phyloP scores from a whole-genome alignment of 2,113 vertebrate species.

The Archocentrus centrarchus region DNA sequence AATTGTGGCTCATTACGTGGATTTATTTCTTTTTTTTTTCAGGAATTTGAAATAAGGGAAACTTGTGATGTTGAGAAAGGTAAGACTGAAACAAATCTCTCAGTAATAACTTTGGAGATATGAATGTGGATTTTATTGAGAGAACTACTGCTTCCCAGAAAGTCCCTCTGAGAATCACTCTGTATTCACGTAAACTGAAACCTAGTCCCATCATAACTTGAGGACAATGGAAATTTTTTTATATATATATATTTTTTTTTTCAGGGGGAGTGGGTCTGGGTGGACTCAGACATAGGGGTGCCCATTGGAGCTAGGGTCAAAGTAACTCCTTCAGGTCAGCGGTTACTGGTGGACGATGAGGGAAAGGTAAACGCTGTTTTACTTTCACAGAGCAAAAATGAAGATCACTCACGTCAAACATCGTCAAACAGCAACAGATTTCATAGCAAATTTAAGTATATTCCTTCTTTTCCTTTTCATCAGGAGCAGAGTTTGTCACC shows the following conservation, averaged over 20 bases:
- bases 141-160: neutral
- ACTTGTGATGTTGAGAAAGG: constrained; percentile 67
- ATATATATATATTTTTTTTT: neutral
- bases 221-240: neutral
- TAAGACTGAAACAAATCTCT: constrained; percentile 22
- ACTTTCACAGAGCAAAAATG: fast-evolving
- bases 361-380: constrained; percentile 84
- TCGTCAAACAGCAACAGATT: neutral
- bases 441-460: fast-evolving
- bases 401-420: neutral
- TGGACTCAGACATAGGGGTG: constrained; percentile 80
- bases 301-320: constrained; percentile 89
- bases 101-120: neutral
- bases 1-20: neutral
- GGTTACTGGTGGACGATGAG: constrained; percentile 89
- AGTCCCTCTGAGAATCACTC: neutral
- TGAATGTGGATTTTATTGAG: neutral
- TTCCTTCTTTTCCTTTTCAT: neutral
- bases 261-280: constrained; percentile 94
- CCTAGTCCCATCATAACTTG: no score
- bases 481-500: constrained; percentile 85
- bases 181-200: neutral
- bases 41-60: constrained; percentile 19
- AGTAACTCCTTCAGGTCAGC: constrained; percentile 79
- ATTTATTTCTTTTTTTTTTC: constrained; percentile 11